Base-by-base conservation (phyloP, 2,888 invertebrate genomes). In the Cotesia congregata region DNA sequence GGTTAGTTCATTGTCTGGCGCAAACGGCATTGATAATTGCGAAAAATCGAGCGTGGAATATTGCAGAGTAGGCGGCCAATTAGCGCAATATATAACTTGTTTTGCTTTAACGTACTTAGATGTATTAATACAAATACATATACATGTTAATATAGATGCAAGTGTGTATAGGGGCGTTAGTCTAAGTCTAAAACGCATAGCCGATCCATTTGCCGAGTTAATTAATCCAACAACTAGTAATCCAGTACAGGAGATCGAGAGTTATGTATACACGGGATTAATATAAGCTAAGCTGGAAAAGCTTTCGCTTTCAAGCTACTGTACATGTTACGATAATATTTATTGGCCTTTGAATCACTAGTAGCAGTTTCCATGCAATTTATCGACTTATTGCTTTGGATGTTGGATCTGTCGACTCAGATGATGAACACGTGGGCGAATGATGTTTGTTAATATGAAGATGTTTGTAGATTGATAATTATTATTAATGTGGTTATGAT, bases 41-140 rank as follows among this genome's bases (percentile, higher is more conserved):
- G 70, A 70, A 61, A 70, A 70, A 70, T 70, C 70, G 70, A 60
- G 60, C 70, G 70, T 70, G 38, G n/a, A 60, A 59, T 59, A 70
- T 60, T 70, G 70, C 70, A 70, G 30, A 60, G n/a, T 70, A 59
- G 20, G 59, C 70, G 30, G 59, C n/a, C 60, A 60, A 50, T 70
- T 70, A 70, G n/a, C 39, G 70, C 60, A 60, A 70, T 70, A 59
- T 67, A 65, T 65, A 38, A 20, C 38, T 65, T 65, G 7, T 20
- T 65, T 65, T 9, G 20, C 12, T 12, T 20, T 30, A 5, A 0
- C 2, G 20, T 62, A 7, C 62, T 7, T 62, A 17, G 4, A 20
- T 62, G 38, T 65, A 65, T 5, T 65, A 6, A 7, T 41, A 9
- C 6, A 7, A 41, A 41, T 41, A 50, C 4, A 12, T 50, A 50